Percentiles rank a stretch among this genome's conserved stretches.
These are phyloP conservation scores for Xerus inauris DNA, from an alignment of 2,113 vertebrate species.

Conservation along the genomic window DNA sequence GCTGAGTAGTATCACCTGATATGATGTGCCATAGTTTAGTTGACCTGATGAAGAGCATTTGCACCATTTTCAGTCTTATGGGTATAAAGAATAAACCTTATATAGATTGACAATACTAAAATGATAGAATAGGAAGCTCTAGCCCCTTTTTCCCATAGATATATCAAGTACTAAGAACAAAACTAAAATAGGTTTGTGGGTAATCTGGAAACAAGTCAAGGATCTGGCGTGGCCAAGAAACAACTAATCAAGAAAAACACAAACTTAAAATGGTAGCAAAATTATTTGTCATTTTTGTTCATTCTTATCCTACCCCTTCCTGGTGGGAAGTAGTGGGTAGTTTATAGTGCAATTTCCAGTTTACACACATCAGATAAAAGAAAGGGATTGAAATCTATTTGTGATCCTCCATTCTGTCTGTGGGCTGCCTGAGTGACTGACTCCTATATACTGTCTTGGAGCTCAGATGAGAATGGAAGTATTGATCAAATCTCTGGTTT, in stretches of 20 bases:
- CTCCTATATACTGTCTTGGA: not conserved
- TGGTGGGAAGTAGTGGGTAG: not conserved
- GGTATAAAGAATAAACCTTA: not conserved
- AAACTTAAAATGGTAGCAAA: not conserved
- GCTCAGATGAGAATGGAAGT: not conserved
- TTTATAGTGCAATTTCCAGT: not conserved
- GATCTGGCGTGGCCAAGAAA: not conserved
- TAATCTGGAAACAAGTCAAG: not conserved
- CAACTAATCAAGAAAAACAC: not conserved
- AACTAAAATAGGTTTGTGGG: not conserved
- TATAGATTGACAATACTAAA: not conserved
- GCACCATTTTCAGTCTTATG: not conserved
- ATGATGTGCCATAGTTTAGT: not conserved
- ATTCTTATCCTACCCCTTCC: not conserved
- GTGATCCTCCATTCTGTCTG: not conserved
- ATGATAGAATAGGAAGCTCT: no score
- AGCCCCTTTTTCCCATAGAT: not conserved
- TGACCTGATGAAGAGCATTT: not conserved
- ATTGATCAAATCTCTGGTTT: not conserved
- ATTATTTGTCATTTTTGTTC: not conserved
- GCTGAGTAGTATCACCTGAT: not conserved
- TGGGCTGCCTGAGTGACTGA: not conserved
- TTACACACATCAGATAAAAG: not conserved
- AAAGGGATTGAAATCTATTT: not conserved
- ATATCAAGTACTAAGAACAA: not conserved